Base-by-base conservation (phyloP, 2,797 vertebrate genomes). In the Potorous gilbertii region DNA sequence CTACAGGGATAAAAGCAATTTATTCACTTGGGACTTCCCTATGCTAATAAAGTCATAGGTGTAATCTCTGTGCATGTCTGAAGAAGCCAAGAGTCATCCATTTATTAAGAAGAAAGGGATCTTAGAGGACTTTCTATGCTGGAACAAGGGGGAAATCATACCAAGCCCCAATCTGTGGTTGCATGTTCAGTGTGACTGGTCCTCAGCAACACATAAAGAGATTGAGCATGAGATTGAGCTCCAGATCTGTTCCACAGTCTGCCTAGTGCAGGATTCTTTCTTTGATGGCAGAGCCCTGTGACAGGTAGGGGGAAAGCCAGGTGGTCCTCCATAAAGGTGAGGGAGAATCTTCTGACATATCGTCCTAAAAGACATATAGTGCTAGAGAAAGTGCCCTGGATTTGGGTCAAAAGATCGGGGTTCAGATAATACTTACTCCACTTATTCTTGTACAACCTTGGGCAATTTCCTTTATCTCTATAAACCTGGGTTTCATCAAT, bases 111-210 rank as follows among this genome's bases (percentile, higher is more conserved):
- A 93, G 14, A 12, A 95, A 90, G 92, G 57, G 18, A 34, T 18
- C 52, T 96, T 57, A 93, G 54, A 93, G n/a, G 31, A 93, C 90
- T 95, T 94, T 94, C 16, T 21, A 62, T 95, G 94, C 55, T 92
- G 95, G 24, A 4, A 93, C 18, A 96, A 95, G 54, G 96, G 96
- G 56, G 95, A 95, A 94, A 96, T 54, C 91, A 95, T 66, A 12
- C 34, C 93, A 62, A 28, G 92, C 2, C 66, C 16, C 90, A 46
- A 27, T 95, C 52, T 95, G 29, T 18, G 92, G 55, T n/a, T 55
- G 92, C 89, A 6, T 9, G 92, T 95, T 90, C 91, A 92, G 16
- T 59, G 28, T 52, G 62, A 91, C 90, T 81, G 81, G 2, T 97
- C 93, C 90, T 96, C 94, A 50, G 40, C 27, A 24, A 46, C 40